A percentile compares a stretch with the other conserved stretches of the same genome.
These are phyloP conservation scores for Pteronotus mesoamericanus DNA, from an alignment of 2,797 vertebrate genomes.

Conservation along the genomic window DNA sequence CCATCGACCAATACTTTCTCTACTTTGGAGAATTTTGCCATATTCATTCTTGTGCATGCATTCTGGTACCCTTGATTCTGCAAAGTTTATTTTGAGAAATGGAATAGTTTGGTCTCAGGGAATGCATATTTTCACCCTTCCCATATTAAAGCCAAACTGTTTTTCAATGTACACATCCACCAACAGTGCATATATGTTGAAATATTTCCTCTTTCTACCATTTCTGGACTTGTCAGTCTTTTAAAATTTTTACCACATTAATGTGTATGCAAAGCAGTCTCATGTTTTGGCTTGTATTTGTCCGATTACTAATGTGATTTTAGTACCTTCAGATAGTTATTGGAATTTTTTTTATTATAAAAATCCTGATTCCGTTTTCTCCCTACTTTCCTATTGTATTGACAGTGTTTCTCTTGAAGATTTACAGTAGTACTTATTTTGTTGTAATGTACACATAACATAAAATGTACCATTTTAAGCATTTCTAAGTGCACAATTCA, in stretches of 20 bases:
- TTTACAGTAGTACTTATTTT: background rate
- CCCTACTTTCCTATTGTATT: background rate
- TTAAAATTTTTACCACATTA: background rate
- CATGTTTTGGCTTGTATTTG: background rate
- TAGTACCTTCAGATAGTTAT: background rate
- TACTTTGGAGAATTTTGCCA: background rate
- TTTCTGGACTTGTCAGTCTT: background rate
- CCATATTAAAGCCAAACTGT: background rate
- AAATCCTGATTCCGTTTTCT: background rate
- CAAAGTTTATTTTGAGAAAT: background rate
- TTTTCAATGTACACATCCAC: background rate
- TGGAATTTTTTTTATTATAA: background rate
- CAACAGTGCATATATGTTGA: background rate
- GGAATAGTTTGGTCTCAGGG: background rate
- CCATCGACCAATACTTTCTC: background rate
- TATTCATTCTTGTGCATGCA: background rate
- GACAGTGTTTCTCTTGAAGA: background rate
- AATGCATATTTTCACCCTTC: background rate
- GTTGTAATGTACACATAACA: background rate
- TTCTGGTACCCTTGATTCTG: background rate
- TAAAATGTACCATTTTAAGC: background rate
- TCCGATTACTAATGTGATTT: background rate
- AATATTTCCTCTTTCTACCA: background rate
- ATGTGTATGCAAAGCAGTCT: background rate
- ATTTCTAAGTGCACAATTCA: background rate